Percentiles rank a stretch among this genome's conserved stretches.
Conservation (phyloP, 2,797 vertebrate genomes). For the Thamnophis elegans region DNA sequence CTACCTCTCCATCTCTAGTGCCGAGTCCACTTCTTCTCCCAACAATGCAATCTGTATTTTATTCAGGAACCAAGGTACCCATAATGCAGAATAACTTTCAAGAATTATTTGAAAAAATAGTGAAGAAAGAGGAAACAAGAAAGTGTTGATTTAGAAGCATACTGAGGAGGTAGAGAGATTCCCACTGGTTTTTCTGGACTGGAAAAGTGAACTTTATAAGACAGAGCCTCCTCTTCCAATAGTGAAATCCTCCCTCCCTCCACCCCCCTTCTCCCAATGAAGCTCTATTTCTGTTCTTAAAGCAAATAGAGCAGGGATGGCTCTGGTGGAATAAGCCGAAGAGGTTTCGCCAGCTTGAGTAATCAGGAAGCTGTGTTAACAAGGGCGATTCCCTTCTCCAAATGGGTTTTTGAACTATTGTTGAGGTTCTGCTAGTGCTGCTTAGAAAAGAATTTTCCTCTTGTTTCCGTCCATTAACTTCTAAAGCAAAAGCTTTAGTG, state of each 20-base stretch:
- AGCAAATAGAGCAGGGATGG: background rate
- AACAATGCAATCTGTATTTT: background rate
- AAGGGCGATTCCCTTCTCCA: background rate
- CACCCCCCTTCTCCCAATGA: background rate
- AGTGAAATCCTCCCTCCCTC: no score
- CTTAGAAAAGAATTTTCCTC: background rate
- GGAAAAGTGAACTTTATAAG: background rate
- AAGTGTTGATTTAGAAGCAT: background rate
- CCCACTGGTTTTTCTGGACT: background rate
- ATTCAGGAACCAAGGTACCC: background rate
- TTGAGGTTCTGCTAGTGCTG: rapidly evolving
- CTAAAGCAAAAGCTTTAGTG: background rate
- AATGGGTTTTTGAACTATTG: background rate
- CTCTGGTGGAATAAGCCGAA: rapidly evolving
- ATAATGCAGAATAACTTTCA: background rate
- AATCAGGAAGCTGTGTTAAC: rapidly evolving
- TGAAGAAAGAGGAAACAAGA: background rate
- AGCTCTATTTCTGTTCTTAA: background rate
- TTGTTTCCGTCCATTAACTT: background rate
- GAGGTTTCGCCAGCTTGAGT: background rate
- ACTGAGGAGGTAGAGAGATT: background rate
- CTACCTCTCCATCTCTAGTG: background rate
- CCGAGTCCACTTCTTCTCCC: background rate
- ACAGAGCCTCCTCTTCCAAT: background rate
- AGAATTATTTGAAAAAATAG: background rate